These are phyloP conservation scores for Gephyroberyx darwinii DNA, from an alignment of 2,797 vertebrate genomes.

Conservation along the genomic window DNA sequence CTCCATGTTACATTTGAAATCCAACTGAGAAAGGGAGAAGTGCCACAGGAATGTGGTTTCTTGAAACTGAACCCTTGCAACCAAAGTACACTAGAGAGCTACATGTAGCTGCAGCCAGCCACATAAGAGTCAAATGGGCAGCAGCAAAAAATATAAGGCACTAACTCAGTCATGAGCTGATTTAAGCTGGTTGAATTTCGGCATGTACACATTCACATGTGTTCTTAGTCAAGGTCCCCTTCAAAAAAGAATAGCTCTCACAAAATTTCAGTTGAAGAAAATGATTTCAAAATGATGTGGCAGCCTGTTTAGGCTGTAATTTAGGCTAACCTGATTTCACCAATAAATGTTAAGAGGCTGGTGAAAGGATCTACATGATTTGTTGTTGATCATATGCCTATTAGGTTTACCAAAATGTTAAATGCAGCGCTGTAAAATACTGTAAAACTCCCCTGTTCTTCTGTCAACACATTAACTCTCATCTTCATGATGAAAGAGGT, in stretches of 20 bases:
- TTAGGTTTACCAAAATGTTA: neutral
- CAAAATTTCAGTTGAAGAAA: neutral
- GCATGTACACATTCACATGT: neutral
- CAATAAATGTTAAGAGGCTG: neutral
- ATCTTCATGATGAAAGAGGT: neutral
- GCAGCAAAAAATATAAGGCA: neutral
- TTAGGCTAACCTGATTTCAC: neutral
- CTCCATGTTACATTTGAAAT: conserved; percentile 41
- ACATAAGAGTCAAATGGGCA: neutral
- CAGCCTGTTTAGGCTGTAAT: neutral
- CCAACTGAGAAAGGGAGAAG: conserved; percentile 12
- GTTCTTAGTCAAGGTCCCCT: neutral
- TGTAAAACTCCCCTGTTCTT: neutral
- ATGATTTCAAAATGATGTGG: neutral
- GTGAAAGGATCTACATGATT: neutral
- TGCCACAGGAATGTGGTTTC: conserved; percentile 32
- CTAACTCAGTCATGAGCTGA: neutral
- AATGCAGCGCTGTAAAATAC: neutral
- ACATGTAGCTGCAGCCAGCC: neutral
- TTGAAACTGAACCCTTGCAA: conserved; percentile 16
- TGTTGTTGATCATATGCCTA: no score
- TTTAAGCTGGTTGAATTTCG: neutral
- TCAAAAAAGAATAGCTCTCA: neutral
- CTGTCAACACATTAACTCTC: neutral
- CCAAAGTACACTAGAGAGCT: neutral